Base-by-base conservation (phyloP, 2,797 vertebrate genomes). In the Triplophysa bombifrons region DNA sequence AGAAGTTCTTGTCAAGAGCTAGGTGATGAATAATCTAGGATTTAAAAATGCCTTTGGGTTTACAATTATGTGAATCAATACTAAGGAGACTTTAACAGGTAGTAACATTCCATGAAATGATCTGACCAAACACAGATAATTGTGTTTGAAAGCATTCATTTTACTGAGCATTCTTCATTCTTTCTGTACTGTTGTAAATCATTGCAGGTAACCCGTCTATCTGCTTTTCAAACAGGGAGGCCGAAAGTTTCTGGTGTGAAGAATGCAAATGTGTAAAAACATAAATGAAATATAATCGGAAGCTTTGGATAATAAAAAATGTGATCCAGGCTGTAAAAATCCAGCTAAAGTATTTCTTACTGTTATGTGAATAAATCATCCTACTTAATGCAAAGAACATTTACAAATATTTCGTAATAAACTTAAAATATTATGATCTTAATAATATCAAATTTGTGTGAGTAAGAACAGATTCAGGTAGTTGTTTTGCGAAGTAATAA, bases 121-220 rank as follows among this genome's bases (percentile, higher is more conserved):
- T 60, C 11, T 60, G 56, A 27, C 25, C 25, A 58, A 58, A 20
- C 56, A 25, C 56, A 60, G 25, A 30, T 22, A 17, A 61, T 27
- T 30, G 41, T 60, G 11, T 27, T 12, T 27, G 34, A 67, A 65
- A 11, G 50, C 30, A 56, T 27, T 14, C 16, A 67, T 38, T n/a
- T 27, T n/a, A 12, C 10, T 19, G 16, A 13, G 46, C 27, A 50
- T 50, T 69, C 19, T 53, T 38, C 55, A 48, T 9, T 30, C 4
- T 61, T 71, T 9, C 22, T 60, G 10, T 77, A 60, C 60, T 38
- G 44, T 11, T 22, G 66, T 60, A 61, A 69, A 61, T 61, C 64
- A 10, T 58, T 53, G 13, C 4, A 61, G 46, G 27, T 70, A 61
- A 61, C 44, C 25, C 8, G 44, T 5, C 27, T 22, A 13, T 68